Evolutionary conservation across 2,797 vertebrate species (phyloP).

Genomic region (Phoeniculus purpureus): DNA sequence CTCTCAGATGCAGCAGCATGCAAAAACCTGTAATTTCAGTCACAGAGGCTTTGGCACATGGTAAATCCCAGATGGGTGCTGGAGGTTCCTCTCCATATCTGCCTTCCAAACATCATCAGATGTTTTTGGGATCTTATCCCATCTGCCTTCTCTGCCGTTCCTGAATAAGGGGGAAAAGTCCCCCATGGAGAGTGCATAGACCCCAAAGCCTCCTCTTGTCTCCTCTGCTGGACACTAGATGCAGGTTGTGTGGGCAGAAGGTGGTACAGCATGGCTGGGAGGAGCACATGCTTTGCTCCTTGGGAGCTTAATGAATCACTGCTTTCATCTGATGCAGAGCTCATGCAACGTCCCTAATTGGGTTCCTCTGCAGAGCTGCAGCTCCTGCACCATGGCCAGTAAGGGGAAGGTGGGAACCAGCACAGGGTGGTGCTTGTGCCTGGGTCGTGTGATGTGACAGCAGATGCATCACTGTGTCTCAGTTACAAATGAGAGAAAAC

Average conservation of each 20-base stretch:
- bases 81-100: not conserved
- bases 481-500: not conserved
- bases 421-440: too few species aligned
- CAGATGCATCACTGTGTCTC: not conserved
- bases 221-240: not conserved
- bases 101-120: not conserved
- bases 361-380: not conserved
- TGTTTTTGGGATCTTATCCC: not conserved
- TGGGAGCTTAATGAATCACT: not conserved
- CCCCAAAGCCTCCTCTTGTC: not conserved
- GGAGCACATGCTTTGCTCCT: accelerated
- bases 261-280: not conserved
- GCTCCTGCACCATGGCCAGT: not conserved
- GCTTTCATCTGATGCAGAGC: not conserved
- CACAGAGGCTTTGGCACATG: not conserved
- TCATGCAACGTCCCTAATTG: not conserved
- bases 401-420: not conserved
- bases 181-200: not conserved
- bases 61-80: not conserved
- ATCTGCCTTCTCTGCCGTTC: not conserved
- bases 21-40: not conserved
- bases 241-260: accelerated
- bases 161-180: not conserved
- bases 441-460: too few species aligned
- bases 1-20: constrained; percentile 24